Evolutionary conservation across 2,888 invertebrate species (phyloP).

Genomic region (Bedellia somnulentella): DNA sequence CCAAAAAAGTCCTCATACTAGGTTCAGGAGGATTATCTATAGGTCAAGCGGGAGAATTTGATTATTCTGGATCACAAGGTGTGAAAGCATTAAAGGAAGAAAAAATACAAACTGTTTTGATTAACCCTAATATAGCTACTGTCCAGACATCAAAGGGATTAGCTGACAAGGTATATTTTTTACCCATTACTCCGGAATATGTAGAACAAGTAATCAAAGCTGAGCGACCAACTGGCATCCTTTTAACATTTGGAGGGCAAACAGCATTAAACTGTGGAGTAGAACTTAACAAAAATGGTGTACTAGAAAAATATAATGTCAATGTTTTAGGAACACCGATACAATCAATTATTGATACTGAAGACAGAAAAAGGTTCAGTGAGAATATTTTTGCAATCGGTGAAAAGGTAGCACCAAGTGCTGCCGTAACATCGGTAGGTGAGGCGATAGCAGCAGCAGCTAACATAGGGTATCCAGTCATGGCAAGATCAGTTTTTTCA

Average conservation of each 20-base stretch:
- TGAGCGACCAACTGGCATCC: conserved; percentile 95
- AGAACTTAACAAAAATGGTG: conserved; percentile 78
- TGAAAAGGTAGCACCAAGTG: conserved; percentile 93
- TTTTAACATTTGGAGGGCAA: conserved; percentile 97
- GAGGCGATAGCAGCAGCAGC: conserved; percentile 89
- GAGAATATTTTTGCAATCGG: conserved; percentile 86
- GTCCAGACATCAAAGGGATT: conserved; percentile 98
- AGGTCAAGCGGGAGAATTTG: conserved; percentile 99
- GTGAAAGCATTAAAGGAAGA: conserved; percentile 97
- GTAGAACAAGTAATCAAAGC: conserved; percentile 96
- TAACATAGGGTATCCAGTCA: conserved; percentile 91
- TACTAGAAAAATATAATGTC: conserved; percentile 87
- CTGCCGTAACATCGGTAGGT: conserved; percentile 85
- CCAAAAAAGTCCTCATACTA: conserved; percentile 79
- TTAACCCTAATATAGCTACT: conserved; percentile 99
- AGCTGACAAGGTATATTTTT: conserved; percentile 97
- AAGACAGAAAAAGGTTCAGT: conserved; percentile 94
- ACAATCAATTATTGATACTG: conserved; percentile 92
- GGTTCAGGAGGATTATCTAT: conserved; percentile 96
- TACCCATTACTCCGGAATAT: conserved; percentile 92
- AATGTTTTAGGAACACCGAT: conserved; percentile 96
- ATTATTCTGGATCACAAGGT: conserved; percentile 98
- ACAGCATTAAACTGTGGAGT: conserved; percentile 98
- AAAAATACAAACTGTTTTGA: conserved; percentile 90
- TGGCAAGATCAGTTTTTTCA: conserved; percentile 96